Percentiles rank a stretch among this genome's conserved stretches.
Conservation (phyloP, 2,113 vertebrate genomes). For the Psephotus haematonotus region DNA sequence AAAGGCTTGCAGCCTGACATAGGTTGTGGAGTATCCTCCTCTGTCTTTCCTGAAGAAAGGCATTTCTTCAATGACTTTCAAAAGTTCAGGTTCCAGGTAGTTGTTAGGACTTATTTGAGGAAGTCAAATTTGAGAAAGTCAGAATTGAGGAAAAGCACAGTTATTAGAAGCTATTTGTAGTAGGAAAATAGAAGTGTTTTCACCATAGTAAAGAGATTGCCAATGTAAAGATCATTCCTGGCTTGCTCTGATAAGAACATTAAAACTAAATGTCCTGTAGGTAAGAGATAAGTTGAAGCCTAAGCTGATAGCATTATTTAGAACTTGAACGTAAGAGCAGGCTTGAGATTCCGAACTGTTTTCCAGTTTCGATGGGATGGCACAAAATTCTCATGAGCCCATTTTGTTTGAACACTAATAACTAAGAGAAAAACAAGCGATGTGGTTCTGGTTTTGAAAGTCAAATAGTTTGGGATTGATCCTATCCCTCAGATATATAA, state of each 20-base stretch:
- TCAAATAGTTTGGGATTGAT: not conserved
- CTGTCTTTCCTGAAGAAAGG: not conserved
- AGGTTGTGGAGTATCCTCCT: not conserved
- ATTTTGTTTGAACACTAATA: not conserved
- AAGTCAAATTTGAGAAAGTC: not conserved
- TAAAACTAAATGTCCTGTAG: not conserved
- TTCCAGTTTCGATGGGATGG: not conserved
- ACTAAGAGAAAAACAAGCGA: not conserved
- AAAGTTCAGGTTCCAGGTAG: not conserved
- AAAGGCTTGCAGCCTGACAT: not conserved
- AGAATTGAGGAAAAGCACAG: not conserved
- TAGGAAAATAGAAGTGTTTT: not conserved
- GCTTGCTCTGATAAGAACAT: conserved; percentile 6
- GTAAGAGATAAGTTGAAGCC: not conserved
- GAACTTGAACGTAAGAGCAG: not conserved
- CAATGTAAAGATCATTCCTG: not conserved
- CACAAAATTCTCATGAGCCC: not conserved
- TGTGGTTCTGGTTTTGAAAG: not conserved
- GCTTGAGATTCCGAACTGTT: not conserved
- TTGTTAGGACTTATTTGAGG: not conserved
- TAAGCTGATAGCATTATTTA: conserved; percentile 1
- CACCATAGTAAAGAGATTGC: not conserved
- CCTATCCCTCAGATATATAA: not conserved
- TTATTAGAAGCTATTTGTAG: not conserved
- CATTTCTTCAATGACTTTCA: not conserved